phyloP scores from a whole-genome alignment of 1,140 invertebrate genomes.

The Galendromus occidentalis region DNA sequence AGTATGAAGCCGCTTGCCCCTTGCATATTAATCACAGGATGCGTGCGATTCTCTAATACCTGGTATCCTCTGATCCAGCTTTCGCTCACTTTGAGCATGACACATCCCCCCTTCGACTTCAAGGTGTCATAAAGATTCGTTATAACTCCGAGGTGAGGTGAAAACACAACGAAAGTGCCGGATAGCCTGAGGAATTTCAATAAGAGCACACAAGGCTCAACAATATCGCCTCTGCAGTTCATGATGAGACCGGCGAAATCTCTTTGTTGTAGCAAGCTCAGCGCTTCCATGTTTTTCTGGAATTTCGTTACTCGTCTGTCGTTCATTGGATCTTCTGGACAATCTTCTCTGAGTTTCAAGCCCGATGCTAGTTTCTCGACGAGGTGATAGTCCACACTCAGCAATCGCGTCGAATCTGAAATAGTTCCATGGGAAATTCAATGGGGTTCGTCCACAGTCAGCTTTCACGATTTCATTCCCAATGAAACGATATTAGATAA shows the following conservation, averaged over 20 bases:
- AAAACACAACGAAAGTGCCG: slow-evolving; percentile 62
- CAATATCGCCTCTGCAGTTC: slow-evolving; percentile 59
- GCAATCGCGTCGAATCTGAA: neutral
- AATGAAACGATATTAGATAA: too few species aligned
- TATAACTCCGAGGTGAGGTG: slow-evolving; percentile 38
- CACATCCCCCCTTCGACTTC: neutral
- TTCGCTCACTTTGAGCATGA: slow-evolving; percentile 27
- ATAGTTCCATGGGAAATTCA: neutral
- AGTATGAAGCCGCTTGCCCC: slow-evolving; percentile 52
- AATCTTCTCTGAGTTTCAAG: neutral
- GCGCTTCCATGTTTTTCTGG: slow-evolving; percentile 9
- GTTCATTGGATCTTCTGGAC: neutral
- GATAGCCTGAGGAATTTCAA: slow-evolving; percentile 50
- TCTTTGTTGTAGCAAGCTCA: slow-evolving; percentile 19
- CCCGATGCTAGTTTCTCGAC: neutral
- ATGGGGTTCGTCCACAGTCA: too few species aligned
- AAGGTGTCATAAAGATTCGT: neutral
- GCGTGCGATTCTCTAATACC: slow-evolving; percentile 57
- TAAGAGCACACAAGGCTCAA: slow-evolving; percentile 41
- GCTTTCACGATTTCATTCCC: too few species aligned
- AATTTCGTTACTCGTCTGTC: neutral
- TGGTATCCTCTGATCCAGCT: slow-evolving; percentile 77
- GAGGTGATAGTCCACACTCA: neutral
- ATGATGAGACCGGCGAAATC: slow-evolving; percentile 59
- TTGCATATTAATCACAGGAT: slow-evolving; percentile 57